These are phyloP conservation scores for Aleadryas rufinucha DNA, from an alignment of 2,113 vertebrate genomes.

Conservation along the genomic window DNA sequence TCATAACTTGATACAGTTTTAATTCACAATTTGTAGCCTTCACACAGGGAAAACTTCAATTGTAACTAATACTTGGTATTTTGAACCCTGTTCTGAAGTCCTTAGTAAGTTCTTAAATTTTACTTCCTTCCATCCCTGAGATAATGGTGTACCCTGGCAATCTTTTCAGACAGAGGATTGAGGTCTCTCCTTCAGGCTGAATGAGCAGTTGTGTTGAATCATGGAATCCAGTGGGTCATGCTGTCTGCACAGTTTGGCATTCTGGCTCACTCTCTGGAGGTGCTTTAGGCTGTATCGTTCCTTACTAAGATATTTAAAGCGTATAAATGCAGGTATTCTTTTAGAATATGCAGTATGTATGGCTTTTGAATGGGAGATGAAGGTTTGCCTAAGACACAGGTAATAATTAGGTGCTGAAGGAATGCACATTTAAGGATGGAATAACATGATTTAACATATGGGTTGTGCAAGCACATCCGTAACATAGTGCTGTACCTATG, in stretches of 20 bases:
- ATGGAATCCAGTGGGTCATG: not conserved
- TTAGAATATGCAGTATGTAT: not conserved
- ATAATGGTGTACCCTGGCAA: not conserved
- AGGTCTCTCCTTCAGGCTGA: not conserved
- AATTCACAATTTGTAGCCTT: not conserved
- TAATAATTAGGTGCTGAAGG: not conserved
- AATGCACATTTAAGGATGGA: not conserved
- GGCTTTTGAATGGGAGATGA: not conserved
- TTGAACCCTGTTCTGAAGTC: not conserved
- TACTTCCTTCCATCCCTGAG: not conserved
- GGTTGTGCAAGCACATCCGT: not conserved
- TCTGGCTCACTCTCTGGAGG: not conserved
- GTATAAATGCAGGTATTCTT: not conserved
- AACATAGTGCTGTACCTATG: not conserved
- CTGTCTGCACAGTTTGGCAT: not conserved
- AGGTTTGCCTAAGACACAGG: not conserved
- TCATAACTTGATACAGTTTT: not conserved
- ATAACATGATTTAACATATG: not conserved
- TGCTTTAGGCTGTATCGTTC: not conserved
- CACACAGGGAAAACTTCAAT: not conserved
- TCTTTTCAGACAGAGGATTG: not conserved
- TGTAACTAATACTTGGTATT: not conserved
- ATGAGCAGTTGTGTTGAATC: not conserved
- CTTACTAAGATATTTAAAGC: not conserved
- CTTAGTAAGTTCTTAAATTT: not conserved